Conservation (phyloP, 2,888 invertebrate genomes). For the Drosophila histrio region DNA sequence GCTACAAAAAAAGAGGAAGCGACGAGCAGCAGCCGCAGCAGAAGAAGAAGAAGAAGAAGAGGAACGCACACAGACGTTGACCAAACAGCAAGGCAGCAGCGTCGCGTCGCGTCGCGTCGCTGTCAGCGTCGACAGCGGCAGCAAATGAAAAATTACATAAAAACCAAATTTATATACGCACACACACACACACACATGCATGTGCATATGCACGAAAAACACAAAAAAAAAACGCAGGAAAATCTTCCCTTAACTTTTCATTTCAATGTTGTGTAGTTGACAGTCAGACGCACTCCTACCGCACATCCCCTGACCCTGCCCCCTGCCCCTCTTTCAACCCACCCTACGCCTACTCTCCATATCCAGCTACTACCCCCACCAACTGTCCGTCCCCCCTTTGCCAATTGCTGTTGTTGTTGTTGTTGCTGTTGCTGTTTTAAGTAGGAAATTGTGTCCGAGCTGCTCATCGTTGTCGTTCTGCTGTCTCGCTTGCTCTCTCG, state of each 20-base stretch:
- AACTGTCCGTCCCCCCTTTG: slow-evolving; percentile 47
- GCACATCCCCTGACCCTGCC: neutral
- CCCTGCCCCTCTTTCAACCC: neutral
- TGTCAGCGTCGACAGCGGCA: slow-evolving; percentile 31
- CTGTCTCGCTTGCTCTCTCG: slow-evolving; percentile 1
- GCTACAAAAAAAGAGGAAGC: slow-evolving; percentile 44
- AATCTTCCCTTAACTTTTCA: slow-evolving; percentile 75
- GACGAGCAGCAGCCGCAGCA: no score
- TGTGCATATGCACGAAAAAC: slow-evolving; percentile 52
- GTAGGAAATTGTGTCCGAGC: slow-evolving; percentile 79
- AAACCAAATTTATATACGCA: slow-evolving; percentile 74
- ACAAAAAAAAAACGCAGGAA: slow-evolving; percentile 40
- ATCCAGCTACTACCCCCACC: neutral
- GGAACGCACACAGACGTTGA: slow-evolving; percentile 34
- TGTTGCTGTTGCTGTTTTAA: slow-evolving; percentile 63
- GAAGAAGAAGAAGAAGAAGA: slow-evolving; percentile 1
- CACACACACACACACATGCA: slow-evolving; percentile 24
- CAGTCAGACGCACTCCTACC: slow-evolving; percentile 57
- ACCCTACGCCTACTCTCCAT: neutral
- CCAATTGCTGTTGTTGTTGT: slow-evolving; percentile 32
- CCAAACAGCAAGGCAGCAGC: slow-evolving; percentile 30
- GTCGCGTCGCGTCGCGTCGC: slow-evolving; percentile 5
- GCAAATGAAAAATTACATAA: slow-evolving; percentile 78
- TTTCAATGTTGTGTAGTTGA: slow-evolving; percentile 76
- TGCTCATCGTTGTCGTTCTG: slow-evolving; percentile 40